Evolutionary conservation across 2,113 vertebrate genomes (phyloP), one percentile per base, ranked within the genome.

Genomic region (Petrocephalus zakoni): DNA sequence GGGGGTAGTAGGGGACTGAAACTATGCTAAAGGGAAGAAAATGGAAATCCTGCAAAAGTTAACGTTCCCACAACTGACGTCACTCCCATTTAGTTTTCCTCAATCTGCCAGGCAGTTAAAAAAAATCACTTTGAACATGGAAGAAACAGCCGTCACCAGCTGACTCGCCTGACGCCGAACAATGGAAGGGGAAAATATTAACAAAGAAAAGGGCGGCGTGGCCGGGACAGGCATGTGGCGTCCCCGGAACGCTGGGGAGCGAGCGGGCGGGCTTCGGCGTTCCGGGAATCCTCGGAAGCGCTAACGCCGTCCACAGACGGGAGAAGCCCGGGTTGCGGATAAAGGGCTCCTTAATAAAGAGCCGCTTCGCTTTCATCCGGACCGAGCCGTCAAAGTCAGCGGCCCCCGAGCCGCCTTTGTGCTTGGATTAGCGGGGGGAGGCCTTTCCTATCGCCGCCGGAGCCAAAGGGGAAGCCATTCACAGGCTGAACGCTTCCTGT

Each of bases 401-500:
- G 49, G 58, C 68, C 37, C 61, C 86, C 5, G 56, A 61, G 19
- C 46, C 9, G 25, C 47, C 9, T 75, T 61, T 88, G 87, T 88
- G 64, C 46, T 53, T 55, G 72, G 51, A 72, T 42, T 68, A 55
- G 68, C 64, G 19, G 51, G 68, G 68, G 87, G 68, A 42, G 87
- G 49, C 29, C 4, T 88, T 88, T 88, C 87, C 87, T 88, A 13
- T 78, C 61, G 10, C 51, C 51, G 37, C 51, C 53, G 52, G 11
- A 82, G 87, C 87, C 72, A 82, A 81, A 88, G 75, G 75, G 87
- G 87, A 88, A 88, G 87, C 72, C n/a, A 88, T 88, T 68, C 29
- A 82, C 37, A 88, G 87, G 25, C 53, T 34, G 29, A 88, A 42
- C 68, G 75, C 51, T 88, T 88, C 87, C 87, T 88, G 87, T 88